Conservation (phyloP, 2,797 vertebrate species). For the Manis crassicaudata region DNA sequence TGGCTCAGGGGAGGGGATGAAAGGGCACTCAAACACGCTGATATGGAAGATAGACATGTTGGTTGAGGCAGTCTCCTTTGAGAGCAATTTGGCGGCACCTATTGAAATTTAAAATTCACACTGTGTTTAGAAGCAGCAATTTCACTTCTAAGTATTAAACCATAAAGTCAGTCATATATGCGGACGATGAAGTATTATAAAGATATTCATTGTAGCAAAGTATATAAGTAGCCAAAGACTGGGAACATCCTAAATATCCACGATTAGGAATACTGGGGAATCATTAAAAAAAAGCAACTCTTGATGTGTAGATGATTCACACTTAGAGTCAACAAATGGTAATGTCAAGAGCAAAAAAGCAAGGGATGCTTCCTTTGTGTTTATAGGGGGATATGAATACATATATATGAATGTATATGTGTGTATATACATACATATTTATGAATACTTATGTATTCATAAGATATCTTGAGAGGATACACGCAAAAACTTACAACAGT, state of each 20-base stretch:
- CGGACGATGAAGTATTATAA: background rate
- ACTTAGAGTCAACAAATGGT: background rate
- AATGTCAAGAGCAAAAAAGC: background rate
- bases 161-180: background rate
- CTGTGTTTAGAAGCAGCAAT: slow-evolving; percentile 8
- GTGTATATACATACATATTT: background rate
- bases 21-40: background rate
- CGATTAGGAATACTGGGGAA: slow-evolving; percentile 1
- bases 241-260: background rate
- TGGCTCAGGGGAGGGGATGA: background rate
- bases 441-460: background rate
- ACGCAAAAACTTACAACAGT: background rate
- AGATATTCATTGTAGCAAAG: slow-evolving; percentile 1
- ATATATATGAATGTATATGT: background rate
- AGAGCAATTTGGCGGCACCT: background rate
- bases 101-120: slow-evolving; percentile 36
- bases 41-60: background rate
- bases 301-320: background rate
- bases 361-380: background rate
- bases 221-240: background rate
- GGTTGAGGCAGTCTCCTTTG: slow-evolving; percentile 8
- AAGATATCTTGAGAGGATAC: background rate
- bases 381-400: background rate
- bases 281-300: background rate
- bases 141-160: slow-evolving; percentile 28